Conservation (phyloP, 2,113 vertebrate species). For the Muntiacus muntjak region DNA sequence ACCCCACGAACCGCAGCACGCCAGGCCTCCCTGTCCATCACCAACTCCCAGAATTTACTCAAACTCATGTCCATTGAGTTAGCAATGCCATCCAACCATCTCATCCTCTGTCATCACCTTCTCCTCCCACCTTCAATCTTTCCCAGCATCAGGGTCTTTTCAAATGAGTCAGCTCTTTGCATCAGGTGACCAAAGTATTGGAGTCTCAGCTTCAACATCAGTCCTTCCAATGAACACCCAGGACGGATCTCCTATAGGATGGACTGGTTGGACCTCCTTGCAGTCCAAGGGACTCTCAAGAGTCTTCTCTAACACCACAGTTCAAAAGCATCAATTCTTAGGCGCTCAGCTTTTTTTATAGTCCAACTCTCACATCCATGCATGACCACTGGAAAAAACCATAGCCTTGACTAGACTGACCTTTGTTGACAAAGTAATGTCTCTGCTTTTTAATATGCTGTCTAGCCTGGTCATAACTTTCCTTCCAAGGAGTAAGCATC, state of each 20-base stretch:
- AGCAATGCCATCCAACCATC: neutral
- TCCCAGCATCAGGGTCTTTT: neutral
- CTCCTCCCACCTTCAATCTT: neutral
- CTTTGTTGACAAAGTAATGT: neutral
- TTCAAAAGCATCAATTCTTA: neutral
- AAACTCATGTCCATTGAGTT: neutral
- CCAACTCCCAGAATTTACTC: neutral
- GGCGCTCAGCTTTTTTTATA: neutral
- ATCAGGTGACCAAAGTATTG: neutral
- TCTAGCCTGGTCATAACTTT: neutral
- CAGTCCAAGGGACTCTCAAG: neutral
- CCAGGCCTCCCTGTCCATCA: neutral
- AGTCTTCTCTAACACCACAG: neutral
- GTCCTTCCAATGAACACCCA: neutral
- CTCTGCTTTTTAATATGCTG: neutral
- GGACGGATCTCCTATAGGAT: neutral
- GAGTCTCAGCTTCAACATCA: neutral
- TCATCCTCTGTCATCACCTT: neutral
- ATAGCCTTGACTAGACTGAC: neutral
- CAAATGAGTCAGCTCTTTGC: neutral
- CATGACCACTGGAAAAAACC: neutral
- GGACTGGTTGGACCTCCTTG: neutral
- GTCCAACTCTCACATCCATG: neutral
- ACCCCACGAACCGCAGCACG: neutral
- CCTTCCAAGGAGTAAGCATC: neutral